These are phyloP conservation scores for Spodoptera frugiperda DNA, from an alignment of 1,140 invertebrate genomes.

Conservation along the genomic window DNA sequence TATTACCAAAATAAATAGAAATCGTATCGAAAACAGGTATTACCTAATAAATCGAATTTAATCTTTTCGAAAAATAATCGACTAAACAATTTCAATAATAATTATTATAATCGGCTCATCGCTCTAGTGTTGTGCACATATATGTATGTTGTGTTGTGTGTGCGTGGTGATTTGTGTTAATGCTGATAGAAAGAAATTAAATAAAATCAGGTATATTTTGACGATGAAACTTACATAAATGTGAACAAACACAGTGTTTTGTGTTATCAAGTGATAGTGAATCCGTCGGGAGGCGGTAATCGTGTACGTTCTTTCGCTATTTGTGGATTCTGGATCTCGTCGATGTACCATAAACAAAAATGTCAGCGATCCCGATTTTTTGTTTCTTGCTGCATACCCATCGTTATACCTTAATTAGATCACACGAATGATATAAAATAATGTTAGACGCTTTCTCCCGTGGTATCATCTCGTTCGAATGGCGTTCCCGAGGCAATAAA, in stretches of 20 bases:
- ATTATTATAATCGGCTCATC: conserved; percentile 44
- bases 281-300: conserved; percentile 85
- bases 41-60: background rate
- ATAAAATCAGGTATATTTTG: conserved; percentile 79
- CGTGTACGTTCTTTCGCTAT: conserved; percentile 85
- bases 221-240: conserved; percentile 84
- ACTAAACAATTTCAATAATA: conserved; percentile 31
- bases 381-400: conserved; percentile 84
- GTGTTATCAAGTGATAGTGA: conserved; percentile 84
- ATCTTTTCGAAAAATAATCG: conserved; percentile 1
- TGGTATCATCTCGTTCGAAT: conserved; percentile 65
- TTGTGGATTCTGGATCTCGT: conserved; percentile 86
- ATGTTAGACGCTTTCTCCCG: conserved; percentile 80
- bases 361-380: conserved; percentile 87
- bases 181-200: conserved; percentile 84
- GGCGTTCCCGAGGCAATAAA: conserved; percentile 76
- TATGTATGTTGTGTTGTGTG: conserved; percentile 85
- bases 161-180: conserved; percentile 86
- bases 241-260: conserved; percentile 82
- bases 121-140: conserved; percentile 75
- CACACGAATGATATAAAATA: conserved; percentile 85
- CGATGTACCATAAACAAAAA: conserved; percentile 87
- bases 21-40: background rate
- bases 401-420: conserved; percentile 85
- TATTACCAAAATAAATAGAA: background rate